Base-by-base conservation (phyloP, 1,140 invertebrate genomes). In the Battus philenor region DNA sequence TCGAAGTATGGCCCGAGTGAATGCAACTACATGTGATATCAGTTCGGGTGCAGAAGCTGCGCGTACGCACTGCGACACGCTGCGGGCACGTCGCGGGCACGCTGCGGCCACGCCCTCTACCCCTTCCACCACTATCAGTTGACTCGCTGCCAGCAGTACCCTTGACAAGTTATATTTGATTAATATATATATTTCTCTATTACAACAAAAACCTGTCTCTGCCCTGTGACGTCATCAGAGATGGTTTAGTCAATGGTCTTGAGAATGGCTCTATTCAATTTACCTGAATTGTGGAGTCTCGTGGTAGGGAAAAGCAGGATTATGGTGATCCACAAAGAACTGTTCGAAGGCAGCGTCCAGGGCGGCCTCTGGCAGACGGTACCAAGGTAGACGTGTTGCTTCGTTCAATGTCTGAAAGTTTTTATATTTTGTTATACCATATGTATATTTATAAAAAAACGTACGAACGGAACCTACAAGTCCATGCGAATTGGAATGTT, bases 281-380 rank as follows among this genome's bases (percentile, higher is more conserved):
- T 44, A 79, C 78, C 52, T 61, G 29, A 76, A 77, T 12, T 76
- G 73, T 5, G 62, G 56, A 4, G 54, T 13, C 6, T 70, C 60
- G 39, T 77, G 73, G 36, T 76, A 82, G 0, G 75, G 66, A 8
- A 57, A 7, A 0, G 49, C 39, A 0, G 59, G 47, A 12, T 61
- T 63, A 50, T 75, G 50, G 34, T 76, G 68, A 2, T 69, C 52
- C 2, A 53, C 43, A 54, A 71, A 77, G 61, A 65, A 81, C 6
- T 55, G 30, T 4, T 68, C 66, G 9, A 72, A 32, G 0, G 60
- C 62, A 4, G 63, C 58, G 0, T 68, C 68, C 5, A 78, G 26
- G 1, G 68, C 68, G 0, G 27, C 11, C 11, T 63, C 52, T 0
- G 74, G 68, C 1, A 81, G 44, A 0, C 54, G 49, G 16, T 27